A percentile compares a stretch with the other conserved stretches of the same genome.
Conservation (phyloP, 2,888 invertebrate species). For the Morpho helenor region DNA sequence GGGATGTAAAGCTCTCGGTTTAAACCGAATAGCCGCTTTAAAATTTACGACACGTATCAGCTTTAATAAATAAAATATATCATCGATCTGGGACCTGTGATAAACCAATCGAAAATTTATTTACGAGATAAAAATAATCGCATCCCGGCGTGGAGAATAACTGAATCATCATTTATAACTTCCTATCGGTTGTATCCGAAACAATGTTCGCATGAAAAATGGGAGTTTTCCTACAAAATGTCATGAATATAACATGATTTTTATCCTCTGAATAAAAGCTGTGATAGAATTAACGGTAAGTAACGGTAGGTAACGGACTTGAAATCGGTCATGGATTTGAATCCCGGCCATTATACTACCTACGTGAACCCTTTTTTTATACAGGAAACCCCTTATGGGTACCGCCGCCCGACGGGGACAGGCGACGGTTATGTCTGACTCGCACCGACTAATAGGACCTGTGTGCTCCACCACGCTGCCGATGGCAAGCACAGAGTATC, state of each 20-base stretch:
- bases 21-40: neutral
- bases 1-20: neutral
- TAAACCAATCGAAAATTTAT: slow-evolving; percentile 27
- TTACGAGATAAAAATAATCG: slow-evolving; percentile 22
- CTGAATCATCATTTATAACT: slow-evolving; percentile 49
- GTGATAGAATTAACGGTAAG: too few relatives aligned
- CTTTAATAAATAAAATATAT: slow-evolving; percentile 17
- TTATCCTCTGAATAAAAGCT: too few relatives aligned
- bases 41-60: slow-evolving; percentile 5
- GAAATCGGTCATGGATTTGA: too few relatives aligned
- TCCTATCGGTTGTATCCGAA: slow-evolving; percentile 48
- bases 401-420: too few relatives aligned
- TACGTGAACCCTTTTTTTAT: too few relatives aligned
- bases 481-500: too few relatives aligned
- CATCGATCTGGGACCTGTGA: slow-evolving; percentile 18
- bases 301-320: too few relatives aligned
- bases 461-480: too few relatives aligned
- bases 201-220: slow-evolving; percentile 35
- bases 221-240: slow-evolving; percentile 14
- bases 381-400: too few relatives aligned
- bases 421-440: too few relatives aligned
- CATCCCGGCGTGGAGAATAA: slow-evolving; percentile 28
- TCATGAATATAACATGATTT: neutral
- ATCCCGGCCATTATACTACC: too few relatives aligned
- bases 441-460: too few relatives aligned